Evolutionary conservation across 2,113 vertebrate species (phyloP).

Genomic region (Riparia riparia): DNA sequence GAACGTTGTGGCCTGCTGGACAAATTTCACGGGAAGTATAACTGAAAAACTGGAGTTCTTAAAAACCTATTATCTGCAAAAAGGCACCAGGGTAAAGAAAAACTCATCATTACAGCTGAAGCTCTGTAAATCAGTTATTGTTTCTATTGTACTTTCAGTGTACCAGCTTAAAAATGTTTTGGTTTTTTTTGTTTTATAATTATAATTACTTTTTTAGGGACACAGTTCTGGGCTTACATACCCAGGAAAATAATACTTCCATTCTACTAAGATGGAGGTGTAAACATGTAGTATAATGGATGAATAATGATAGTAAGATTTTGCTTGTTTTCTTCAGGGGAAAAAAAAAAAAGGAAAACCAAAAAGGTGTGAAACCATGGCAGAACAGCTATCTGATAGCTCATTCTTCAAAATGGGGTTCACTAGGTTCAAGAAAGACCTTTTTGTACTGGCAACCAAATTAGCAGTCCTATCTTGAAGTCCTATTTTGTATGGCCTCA

Average conservation of each 20-base stretch:
- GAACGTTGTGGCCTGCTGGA: not conserved
- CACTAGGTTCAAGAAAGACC: not conserved
- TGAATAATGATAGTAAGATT: not conserved
- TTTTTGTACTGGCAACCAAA: not conserved
- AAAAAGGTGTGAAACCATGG: not conserved
- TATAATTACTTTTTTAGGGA: not conserved
- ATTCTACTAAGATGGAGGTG: not conserved
- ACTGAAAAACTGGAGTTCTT: conserved; percentile 37
- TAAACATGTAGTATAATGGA: not conserved
- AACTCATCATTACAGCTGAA: conserved; percentile 21
- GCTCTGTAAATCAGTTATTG: not conserved
- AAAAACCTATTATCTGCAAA: conserved; percentile 48
- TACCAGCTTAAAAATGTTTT: not conserved
- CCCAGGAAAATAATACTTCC: not conserved
- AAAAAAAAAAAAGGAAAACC: not conserved
- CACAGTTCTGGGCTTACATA: not conserved
- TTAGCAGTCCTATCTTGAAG: not conserved
- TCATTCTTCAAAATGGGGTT: not conserved
- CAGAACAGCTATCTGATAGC: not conserved
- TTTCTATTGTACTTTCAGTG: not conserved
- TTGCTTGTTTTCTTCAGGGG: not conserved
- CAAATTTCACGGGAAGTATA: not conserved
- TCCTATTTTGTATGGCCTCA: not conserved
- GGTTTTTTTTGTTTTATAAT: not conserved
- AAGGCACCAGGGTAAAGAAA: conserved; percentile 15